Evolutionary conservation across 2,888 invertebrate genomes (phyloP), one percentile per base, ranked within the genome.

Genomic region (Chrysolina americana): DNA sequence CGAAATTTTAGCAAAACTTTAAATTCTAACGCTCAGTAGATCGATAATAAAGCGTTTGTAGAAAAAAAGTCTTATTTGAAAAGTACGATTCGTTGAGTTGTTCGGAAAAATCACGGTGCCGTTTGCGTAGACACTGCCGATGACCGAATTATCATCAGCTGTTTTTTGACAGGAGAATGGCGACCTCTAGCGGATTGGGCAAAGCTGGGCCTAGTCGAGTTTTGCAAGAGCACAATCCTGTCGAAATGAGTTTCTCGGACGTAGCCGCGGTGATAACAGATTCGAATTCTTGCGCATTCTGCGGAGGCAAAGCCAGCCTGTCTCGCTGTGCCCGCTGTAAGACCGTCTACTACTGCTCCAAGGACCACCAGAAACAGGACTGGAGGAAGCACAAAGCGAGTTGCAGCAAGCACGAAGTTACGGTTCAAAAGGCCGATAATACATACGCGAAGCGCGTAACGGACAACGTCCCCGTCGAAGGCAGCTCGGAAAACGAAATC

Each of bases 301-400:
- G 94, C 88, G 90, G 91, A 77, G 84, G 83, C 78, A 88, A 87
- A 81, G 90, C 91, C 83, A 91, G 92, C 81, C 88, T 94, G 82
- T 89, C 92, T 78, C 91, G 94, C 82, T 96, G 96, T 88, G 91
- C 92, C 80, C 91, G 93, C 81, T 96, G 96, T 87, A 93, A 93
- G 85, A 88, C 88, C 75, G 90, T 92, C 68, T 93, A 92, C 87
- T 96, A 96, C 87, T 96, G 96, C 88, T 93, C 92, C 75, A 93
- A 92, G 81, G 93, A 92, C 78, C 96, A 96, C 87, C 96, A 96
- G 88, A 92, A 91, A 78, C 89, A 91, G 83, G 94, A 96, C 86
- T 96, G 95, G 95, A 92, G 92, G 85, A 90, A 89, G 80, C 96
- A 96, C 85, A 95, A 92, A 89, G 88, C 71, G 53, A 71, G 50